Conservation (phyloP, 2,113 vertebrate species). For the Phocoena phocoena region DNA sequence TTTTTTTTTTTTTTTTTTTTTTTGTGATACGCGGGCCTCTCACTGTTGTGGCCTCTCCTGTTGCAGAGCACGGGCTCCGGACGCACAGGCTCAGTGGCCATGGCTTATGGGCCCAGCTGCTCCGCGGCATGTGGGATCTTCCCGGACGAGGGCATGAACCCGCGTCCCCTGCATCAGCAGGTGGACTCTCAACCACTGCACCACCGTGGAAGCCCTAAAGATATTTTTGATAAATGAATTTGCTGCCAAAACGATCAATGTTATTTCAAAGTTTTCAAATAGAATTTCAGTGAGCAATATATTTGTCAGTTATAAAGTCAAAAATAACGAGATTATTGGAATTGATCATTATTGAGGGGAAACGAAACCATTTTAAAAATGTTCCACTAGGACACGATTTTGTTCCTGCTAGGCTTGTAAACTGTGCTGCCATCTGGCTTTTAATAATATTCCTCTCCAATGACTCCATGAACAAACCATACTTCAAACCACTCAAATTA, state of each 20-base stretch:
- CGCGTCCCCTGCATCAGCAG: too few species aligned
- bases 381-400: constrained; percentile 40
- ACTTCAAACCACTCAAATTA: constrained; percentile 34
- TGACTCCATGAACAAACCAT: constrained; percentile 48
- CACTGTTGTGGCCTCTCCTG: too few species aligned
- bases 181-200: too few species aligned
- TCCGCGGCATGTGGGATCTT: too few species aligned
- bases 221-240: neutral
- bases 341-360: neutral
- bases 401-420: constrained; percentile 43
- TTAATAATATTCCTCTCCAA: constrained; percentile 60
- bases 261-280: neutral
- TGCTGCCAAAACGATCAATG: neutral
- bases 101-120: too few species aligned
- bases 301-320: neutral
- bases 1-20: too few species aligned
- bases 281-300: neutral
- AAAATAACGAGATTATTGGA: neutral
- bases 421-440: constrained; percentile 68
- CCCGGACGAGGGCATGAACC: too few species aligned
- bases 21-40: too few species aligned
- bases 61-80: too few species aligned
- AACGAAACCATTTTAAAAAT: neutral
- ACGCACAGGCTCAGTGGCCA: too few species aligned
- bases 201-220: neutral